These are phyloP conservation scores for Eristalis arbustorum DNA, from an alignment of 2,888 invertebrate genomes.

Conservation along the genomic window DNA sequence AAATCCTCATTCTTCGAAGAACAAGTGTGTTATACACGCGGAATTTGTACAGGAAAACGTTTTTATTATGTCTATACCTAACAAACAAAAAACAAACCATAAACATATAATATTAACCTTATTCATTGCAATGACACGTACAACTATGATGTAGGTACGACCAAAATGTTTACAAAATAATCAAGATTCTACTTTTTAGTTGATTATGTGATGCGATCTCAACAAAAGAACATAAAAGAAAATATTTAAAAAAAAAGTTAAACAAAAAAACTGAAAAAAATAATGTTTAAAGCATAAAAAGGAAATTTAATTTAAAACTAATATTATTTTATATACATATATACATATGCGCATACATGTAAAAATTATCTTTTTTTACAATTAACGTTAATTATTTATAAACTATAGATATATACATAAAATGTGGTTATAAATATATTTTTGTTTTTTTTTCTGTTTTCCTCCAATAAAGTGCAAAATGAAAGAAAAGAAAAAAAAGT, in stretches of 20 bases:
- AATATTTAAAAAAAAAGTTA: slow-evolving; percentile 26
- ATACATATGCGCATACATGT: slow-evolving; percentile 34
- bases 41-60: slow-evolving; percentile 68
- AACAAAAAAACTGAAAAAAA: neutral
- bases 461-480: slow-evolving; percentile 69
- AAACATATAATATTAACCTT: slow-evolving; percentile 19
- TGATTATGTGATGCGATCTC: slow-evolving; percentile 63
- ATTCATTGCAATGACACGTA: slow-evolving; percentile 66
- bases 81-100: slow-evolving; percentile 5
- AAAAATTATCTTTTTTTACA: slow-evolving; percentile 48
- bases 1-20: slow-evolving; percentile 54
- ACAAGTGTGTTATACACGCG: slow-evolving; percentile 59
- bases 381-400: slow-evolving; percentile 68
- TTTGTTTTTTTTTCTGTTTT: slow-evolving; percentile 43
- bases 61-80: slow-evolving; percentile 51
- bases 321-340: slow-evolving; percentile 38
- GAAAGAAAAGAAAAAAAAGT: slow-evolving; percentile 23
- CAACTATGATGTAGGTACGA: slow-evolving; percentile 60
- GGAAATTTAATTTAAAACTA: slow-evolving; percentile 31
- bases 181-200: slow-evolving; percentile 43
- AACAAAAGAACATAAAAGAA: slow-evolving; percentile 27
- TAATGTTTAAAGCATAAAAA: slow-evolving; percentile 38
- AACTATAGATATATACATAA: slow-evolving; percentile 49
- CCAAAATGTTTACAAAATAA: slow-evolving; percentile 52
- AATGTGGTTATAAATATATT: slow-evolving; percentile 55